phyloP scores from a whole-genome alignment of 23 tunicate species.

The Aplidium turbinatum region DNA sequence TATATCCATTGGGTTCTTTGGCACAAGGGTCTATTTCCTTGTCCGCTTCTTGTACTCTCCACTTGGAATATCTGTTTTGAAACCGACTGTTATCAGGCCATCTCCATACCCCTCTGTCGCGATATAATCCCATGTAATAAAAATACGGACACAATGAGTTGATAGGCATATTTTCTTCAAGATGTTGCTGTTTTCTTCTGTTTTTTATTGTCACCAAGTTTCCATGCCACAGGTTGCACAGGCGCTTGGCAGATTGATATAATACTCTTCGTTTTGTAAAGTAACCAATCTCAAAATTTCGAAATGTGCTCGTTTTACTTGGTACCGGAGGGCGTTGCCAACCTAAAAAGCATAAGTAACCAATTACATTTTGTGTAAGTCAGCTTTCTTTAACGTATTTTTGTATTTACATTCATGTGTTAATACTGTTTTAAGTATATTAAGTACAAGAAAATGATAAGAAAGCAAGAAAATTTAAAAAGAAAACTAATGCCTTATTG shows the following conservation, averaged over 20 bases:
- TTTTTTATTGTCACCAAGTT: slow-evolving; percentile 16
- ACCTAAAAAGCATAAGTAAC: too few species aligned
- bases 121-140: slow-evolving; percentile 20
- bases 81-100: slow-evolving; percentile 22
- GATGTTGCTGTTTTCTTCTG: slow-evolving; percentile 17
- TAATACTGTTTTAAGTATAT: too few species aligned
- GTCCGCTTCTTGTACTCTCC: neutral
- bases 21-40: neutral
- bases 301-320: too few species aligned
- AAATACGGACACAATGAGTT: neutral
- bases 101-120: neutral
- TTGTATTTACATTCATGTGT: too few species aligned
- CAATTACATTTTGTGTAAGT: too few species aligned
- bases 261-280: too few species aligned
- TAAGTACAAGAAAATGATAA: too few species aligned
- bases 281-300: too few species aligned
- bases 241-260: neutral
- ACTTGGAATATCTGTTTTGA: neutral
- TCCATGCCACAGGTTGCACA: slow-evolving; percentile 15
- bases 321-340: too few species aligned
- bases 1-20: slow-evolving; percentile 14
- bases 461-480: too few species aligned
- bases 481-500: too few species aligned
- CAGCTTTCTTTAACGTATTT: too few species aligned
- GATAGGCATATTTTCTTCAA: slow-evolving; percentile 16